Conservation (phyloP, 2,888 invertebrate species). For the Polydesmus complanatus region DNA sequence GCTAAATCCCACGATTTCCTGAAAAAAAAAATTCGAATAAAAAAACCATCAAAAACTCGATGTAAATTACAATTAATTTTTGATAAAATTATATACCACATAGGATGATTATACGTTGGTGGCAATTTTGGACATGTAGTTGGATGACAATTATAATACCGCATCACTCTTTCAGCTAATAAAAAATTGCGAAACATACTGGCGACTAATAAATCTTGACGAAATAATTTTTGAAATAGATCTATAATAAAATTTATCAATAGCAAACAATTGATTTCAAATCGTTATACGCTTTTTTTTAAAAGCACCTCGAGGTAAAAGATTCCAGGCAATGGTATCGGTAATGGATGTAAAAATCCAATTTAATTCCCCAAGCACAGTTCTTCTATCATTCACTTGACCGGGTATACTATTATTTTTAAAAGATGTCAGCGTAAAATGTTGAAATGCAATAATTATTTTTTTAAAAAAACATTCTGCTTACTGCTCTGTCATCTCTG, state of each 20-base stretch:
- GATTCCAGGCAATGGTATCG: slow-evolving; percentile 99
- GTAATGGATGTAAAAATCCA: slow-evolving; percentile 99
- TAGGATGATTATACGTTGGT: slow-evolving; percentile 56
- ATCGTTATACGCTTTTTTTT: slow-evolving; percentile 4
- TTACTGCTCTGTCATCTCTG: slow-evolving; percentile 82
- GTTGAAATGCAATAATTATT: too few species aligned
- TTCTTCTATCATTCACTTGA: slow-evolving; percentile 79
- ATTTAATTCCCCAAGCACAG: slow-evolving; percentile 96
- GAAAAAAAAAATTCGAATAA: slow-evolving; percentile 7
- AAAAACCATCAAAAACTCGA: background rate
- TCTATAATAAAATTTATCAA: slow-evolving; percentile 40
- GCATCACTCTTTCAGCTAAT: slow-evolving; percentile 86
- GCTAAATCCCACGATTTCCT: slow-evolving; percentile 97
- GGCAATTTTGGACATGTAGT: slow-evolving; percentile 83
- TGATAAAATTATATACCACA: slow-evolving; percentile 37
- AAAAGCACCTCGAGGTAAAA: slow-evolving; percentile 59
- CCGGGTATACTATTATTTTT: slow-evolving; percentile 67
- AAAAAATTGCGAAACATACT: slow-evolving; percentile 94
- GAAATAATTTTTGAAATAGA: slow-evolving; percentile 87
- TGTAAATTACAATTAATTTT: background rate
- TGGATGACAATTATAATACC: slow-evolving; percentile 95
- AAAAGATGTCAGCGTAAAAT: too few species aligned
- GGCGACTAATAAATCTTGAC: slow-evolving; percentile 96
- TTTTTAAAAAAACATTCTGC: slow-evolving; percentile 25
- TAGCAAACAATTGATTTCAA: background rate